phyloP scores from a whole-genome alignment of 2,888 invertebrate species.

The Nemapogon koenigi region DNA sequence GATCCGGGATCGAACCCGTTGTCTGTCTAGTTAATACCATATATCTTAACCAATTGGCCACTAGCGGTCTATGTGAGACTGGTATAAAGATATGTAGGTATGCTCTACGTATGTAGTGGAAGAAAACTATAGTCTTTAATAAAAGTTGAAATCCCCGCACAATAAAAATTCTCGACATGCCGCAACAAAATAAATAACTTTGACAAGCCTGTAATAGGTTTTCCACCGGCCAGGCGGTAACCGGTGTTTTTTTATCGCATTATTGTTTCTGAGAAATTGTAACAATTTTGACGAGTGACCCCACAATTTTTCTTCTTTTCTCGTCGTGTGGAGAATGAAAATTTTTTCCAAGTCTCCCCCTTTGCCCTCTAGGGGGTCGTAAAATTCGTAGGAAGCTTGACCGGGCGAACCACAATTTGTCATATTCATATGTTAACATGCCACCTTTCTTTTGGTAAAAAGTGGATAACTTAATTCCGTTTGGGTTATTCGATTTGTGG shows the following conservation, averaged over 20 bases:
- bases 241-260: conserved; percentile 47
- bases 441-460: conserved; percentile 61
- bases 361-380: conserved; percentile 54
- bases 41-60: too few relatives aligned
- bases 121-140: too few relatives aligned
- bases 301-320: conserved; percentile 52
- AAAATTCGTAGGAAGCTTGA: conserved; percentile 49
- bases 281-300: conserved; percentile 64
- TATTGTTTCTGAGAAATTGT: conserved; percentile 66
- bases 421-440: conserved; percentile 67
- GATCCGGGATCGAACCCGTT: too few relatives aligned
- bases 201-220: conserved; percentile 57
- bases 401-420: conserved; percentile 63
- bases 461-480: conserved; percentile 61
- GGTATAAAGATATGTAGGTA: too few relatives aligned
- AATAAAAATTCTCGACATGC: conserved; percentile 59
- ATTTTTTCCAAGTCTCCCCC: conserved; percentile 61
- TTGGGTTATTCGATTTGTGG: conserved; percentile 54
- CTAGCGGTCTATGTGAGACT: too few relatives aligned
- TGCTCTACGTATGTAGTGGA: too few relatives aligned
- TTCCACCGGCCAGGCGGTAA: conserved; percentile 39
- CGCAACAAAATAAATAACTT: conserved; percentile 59
- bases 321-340: conserved; percentile 56
- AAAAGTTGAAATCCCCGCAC: conserved; percentile 56
- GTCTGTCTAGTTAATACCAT: too few relatives aligned